Conservation (phyloP, 2,797 vertebrate genomes). For the Protonibea diacanthus region DNA sequence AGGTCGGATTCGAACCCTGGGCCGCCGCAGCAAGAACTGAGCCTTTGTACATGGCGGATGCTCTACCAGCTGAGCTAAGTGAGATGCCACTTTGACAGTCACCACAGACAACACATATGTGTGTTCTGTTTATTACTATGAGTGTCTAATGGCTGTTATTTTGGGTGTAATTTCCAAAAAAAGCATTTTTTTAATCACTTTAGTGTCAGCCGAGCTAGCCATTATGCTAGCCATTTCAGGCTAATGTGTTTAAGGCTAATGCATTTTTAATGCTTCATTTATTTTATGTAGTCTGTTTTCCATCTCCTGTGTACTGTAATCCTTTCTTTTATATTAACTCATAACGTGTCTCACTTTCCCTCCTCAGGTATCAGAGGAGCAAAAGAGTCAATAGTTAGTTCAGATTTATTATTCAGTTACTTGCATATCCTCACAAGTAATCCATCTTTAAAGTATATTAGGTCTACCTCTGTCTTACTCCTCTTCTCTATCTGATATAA, state of each 20-base stretch:
- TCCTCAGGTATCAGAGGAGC: not conserved
- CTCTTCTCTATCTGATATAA: constrained; percentile 14
- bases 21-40: too few relatives aligned
- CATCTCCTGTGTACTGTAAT: not conserved
- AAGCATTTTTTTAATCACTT: too few relatives aligned
- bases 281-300: not conserved
- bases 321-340: not conserved
- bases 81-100: too few relatives aligned
- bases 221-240: not conserved
- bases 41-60: too few relatives aligned
- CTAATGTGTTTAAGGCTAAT: not conserved
- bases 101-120: not conserved
- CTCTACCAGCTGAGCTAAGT: too few relatives aligned
- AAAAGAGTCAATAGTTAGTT: not conserved
- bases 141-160: too few relatives aligned
- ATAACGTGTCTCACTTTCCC: not conserved
- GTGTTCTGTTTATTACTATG: not conserved
- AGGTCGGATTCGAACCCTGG: too few relatives aligned
- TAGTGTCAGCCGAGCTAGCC: too few relatives aligned
- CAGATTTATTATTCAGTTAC: not conserved
- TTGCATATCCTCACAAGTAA: constrained; percentile 9
- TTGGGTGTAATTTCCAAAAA: too few relatives aligned
- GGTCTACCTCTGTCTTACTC: not conserved
- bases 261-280: not conserved
- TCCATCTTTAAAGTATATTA: constrained; percentile 7